Evolutionary conservation across 2,113 vertebrate genomes (phyloP), one percentile per base, ranked within the genome.

Genomic region (Silurus meridionalis): DNA sequence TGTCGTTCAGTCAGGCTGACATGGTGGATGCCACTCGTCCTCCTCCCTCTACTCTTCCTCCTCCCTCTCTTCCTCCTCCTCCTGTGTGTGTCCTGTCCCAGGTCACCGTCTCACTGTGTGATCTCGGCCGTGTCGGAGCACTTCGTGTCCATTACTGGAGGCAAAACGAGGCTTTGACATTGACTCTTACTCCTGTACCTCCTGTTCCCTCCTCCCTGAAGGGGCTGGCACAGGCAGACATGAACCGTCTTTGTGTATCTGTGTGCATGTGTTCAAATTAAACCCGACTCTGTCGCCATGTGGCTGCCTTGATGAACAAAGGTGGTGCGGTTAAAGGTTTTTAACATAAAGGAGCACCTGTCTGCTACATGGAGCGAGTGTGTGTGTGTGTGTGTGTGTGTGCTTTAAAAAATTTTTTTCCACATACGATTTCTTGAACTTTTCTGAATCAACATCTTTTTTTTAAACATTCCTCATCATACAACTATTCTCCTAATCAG

Each of bases 41-140:
- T 53, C 57, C 67, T 82, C n/a, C 61, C 78, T 46, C 48, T 21
- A 25, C 64, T 60, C 85, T 64, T 82, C 50, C 46, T 82, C 57
- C 53, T 52, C 8, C 28, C 60, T 71, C 57, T 57, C 23, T 53
- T 52, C 67, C 72, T 21, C 63, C 66, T 67, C 25, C 52, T 2
- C 74, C 74, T 25, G 52, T 78, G 52, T 83, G 23, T 25, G 71
- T 83, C 66, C 83, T 85, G 89, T 90, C 88, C 80, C 83, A 79
- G 89, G 89, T 90, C 87, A 90, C 87, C 48, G 84, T 81, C 58
- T 83, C 84, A 87, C 69, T 48, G 82, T 88, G 89, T 90, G 87
- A 91, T 90, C 88, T 88, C 80, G 66, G 82, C 74, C 63, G 64
- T 85, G 88, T 88, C 85, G 75, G 71, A 77, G 57, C 85, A 67